Evolutionary conservation across 2,113 vertebrate genomes (phyloP), one percentile per base, ranked within the genome.

Genomic region (Halcyon senegalensis): DNA sequence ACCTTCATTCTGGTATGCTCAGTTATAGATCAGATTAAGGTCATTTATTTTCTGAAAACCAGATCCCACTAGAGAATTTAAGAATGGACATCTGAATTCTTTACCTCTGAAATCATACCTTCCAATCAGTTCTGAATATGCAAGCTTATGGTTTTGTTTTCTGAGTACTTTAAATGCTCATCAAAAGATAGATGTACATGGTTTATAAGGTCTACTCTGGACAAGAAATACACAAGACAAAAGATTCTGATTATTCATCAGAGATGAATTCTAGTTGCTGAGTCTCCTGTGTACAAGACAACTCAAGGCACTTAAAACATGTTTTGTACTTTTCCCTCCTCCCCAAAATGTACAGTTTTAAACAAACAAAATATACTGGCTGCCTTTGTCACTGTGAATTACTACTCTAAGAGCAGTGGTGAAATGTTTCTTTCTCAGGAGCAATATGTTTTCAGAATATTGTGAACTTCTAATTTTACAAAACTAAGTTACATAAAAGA

Each of bases 301-400:
- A 72, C 94, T 86, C 92, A 91, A 94, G 69, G 73, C 83, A 90
- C 84, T 92, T 96, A 82, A 77, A 93, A 64, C 73, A 33, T 77
- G 44, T 96, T 94, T 81, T 84, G 66, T 94, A 92, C 75, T 91
- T 75, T 91, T 55, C 28, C 8, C 23, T 84, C 50, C 41, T 88
- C n/a, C 83, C 43, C 59, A 86, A 46, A 92, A 89, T 93, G 76
- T 95, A 94, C 39, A 66, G 59, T 96, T 94, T 90, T 89, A 87
- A 90, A 88, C 90, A 86, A 94, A 91, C 39, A 87, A 91, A 96
- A 90, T 93, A 95, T 89, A 90, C 82, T 90, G 79, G 43, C 92
- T 95, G 88, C 69, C 77, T 96, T 96, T 95, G 68, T 94, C 94
- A 96, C 92, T 96, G 90, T 96, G 95, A 96, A 93, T 96, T 95